Evolutionary conservation across 2,888 invertebrate genomes (phyloP).

Genomic region (Pinctada fucata): DNA sequence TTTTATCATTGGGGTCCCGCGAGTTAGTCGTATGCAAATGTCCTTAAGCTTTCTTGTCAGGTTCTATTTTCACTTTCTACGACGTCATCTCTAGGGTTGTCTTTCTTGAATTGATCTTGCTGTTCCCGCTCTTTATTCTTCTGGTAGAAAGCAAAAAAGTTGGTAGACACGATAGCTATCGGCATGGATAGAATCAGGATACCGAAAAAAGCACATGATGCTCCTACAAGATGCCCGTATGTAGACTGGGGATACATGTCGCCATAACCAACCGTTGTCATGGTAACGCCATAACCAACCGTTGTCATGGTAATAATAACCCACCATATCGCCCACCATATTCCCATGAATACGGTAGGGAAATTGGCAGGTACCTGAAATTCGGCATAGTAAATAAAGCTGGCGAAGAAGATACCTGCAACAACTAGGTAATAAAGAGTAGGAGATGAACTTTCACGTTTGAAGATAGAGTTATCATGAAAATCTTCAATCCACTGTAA

Average conservation of each 20-base stretch:
- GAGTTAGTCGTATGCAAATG: too few relatives aligned
- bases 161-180: constrained; percentile 35
- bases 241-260: constrained; percentile 28
- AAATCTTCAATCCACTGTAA: constrained; percentile 23
- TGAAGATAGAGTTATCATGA: constrained; percentile 19
- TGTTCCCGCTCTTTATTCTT: constrained; percentile 32
- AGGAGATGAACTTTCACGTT: constrained; percentile 30
- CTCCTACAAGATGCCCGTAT: constrained; percentile 32
- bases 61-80: too few relatives aligned
- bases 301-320: too few relatives aligned
- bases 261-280: constrained; percentile 43
- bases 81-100: not conserved
- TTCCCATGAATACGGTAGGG: constrained; percentile 26
- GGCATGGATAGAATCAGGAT: constrained; percentile 39
- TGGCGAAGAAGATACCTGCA: constrained; percentile 27
- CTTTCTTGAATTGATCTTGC: not conserved
- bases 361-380: constrained; percentile 23
- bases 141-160: constrained; percentile 31
- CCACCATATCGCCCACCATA: constrained; percentile 45
- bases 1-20: too few relatives aligned
- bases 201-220: constrained; percentile 32
- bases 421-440: constrained; percentile 27
- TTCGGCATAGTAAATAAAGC: constrained; percentile 38
- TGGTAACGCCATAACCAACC: too few relatives aligned
- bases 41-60: too few relatives aligned